Evolutionary conservation across 2,888 invertebrate species (phyloP).

Genomic region (Callyntrura guangdongensis): DNA sequence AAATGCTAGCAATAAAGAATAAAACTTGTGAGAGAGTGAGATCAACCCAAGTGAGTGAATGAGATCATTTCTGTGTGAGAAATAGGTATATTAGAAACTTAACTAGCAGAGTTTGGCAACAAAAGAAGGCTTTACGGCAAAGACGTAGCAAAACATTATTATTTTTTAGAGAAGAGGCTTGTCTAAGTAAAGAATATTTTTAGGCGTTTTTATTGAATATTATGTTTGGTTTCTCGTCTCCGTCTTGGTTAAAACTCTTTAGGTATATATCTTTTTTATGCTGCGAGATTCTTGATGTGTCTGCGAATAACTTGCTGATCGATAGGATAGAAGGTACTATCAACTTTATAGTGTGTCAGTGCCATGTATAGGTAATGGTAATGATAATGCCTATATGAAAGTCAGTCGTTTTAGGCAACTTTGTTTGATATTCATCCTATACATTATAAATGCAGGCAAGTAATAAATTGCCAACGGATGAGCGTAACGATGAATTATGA

Average conservation of each 20-base stretch:
- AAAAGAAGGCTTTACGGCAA: constrained; percentile 54
- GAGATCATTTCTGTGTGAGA: constrained; percentile 44
- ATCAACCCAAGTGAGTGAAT: constrained; percentile 55
- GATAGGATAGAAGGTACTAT: background rate
- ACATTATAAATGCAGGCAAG: background rate
- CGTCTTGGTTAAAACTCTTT: constrained; percentile 7
- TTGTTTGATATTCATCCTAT: background rate
- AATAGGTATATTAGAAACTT: background rate
- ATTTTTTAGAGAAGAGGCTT: constrained; percentile 11
- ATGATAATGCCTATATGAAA: background rate
- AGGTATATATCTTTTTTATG: constrained; percentile 24
- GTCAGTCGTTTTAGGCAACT: background rate
- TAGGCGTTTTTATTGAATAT: constrained; percentile 71
- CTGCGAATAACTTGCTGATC: background rate
- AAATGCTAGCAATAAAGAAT: constrained; percentile 63
- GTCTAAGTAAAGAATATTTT: constrained; percentile 61
- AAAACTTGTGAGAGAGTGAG: constrained; percentile 42
- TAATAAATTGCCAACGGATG: constrained; percentile 27
- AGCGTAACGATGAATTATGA: constrained; percentile 39
- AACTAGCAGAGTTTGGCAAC: constrained; percentile 64
- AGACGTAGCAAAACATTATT: constrained; percentile 18
- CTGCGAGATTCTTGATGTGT: background rate
- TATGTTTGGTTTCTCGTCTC: constrained; percentile 56
- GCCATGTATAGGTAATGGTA: background rate
- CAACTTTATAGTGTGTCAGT: background rate